A percentile compares a stretch with the other conserved stretches of the same genome.
Conservation (phyloP, 2,113 vertebrate species). For the Spea bombifrons region DNA sequence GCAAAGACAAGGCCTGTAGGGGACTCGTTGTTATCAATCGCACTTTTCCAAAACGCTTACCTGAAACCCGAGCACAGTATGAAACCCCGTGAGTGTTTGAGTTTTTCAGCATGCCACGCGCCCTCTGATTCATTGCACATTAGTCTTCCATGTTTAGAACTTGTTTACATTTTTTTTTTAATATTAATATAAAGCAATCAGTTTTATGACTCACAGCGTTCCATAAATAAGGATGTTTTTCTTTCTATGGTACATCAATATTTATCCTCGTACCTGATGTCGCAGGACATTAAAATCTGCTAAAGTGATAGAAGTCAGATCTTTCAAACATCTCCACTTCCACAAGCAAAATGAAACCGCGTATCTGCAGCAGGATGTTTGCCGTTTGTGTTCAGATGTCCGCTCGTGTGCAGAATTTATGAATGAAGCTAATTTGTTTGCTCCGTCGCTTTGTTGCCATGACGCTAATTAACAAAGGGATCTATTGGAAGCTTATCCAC, state of each 20-base stretch:
- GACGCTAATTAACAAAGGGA: not conserved
- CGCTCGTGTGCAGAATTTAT: not conserved
- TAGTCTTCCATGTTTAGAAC: no score
- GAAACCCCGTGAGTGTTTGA: no score
- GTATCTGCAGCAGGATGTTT: not conserved
- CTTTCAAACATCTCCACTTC: not conserved
- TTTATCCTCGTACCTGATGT: slow-evolving; percentile 10
- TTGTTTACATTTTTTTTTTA: not conserved
- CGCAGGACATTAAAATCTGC: not conserved
- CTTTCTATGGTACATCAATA: not conserved
- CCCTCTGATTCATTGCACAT: no score
- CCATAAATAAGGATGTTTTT: not conserved
- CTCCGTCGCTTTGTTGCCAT: not conserved
- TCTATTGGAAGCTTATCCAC: not conserved
- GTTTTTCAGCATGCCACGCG: no score
- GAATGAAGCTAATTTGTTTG: not conserved
- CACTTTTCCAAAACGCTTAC: no score
- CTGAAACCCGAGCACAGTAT: no score
- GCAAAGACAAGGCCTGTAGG: no score
- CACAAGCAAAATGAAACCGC: not conserved
- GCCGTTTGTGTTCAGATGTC: not conserved
- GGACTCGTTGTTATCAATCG: no score
- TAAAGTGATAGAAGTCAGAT: not conserved
- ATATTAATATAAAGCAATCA: not conserved
- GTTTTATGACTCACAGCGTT: not conserved